These are phyloP conservation scores for Brienomyrus brachyistius DNA, from an alignment of 2,113 vertebrate species.

Conservation along the genomic window DNA sequence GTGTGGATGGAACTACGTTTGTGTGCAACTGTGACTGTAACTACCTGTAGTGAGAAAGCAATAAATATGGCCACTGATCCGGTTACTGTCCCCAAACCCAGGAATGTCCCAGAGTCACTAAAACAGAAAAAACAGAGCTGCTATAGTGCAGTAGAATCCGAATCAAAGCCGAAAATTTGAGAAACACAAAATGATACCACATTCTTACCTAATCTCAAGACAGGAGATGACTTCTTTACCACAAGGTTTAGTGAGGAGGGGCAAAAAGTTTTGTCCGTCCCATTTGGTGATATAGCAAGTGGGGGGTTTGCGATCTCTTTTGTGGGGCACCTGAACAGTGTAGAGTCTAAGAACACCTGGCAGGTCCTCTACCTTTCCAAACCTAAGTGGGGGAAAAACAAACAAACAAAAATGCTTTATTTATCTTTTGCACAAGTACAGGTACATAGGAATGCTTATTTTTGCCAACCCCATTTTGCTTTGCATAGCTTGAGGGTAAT, in stretches of 20 bases:
- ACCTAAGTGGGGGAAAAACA: slow-evolving; percentile 55
- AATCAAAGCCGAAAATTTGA: background rate
- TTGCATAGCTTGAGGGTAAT: background rate
- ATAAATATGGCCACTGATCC: slow-evolving; percentile 92
- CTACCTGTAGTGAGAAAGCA: slow-evolving; percentile 90
- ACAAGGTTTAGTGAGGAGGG: slow-evolving; percentile 78
- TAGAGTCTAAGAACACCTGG: slow-evolving; percentile 73
- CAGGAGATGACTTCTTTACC: slow-evolving; percentile 83
- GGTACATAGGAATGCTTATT: background rate
- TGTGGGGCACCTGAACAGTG: slow-evolving; percentile 91
- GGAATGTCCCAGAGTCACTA: slow-evolving; percentile 88
- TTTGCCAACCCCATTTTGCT: background rate
- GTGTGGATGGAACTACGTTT: background rate
- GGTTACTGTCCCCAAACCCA: slow-evolving; percentile 87
- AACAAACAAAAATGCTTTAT: background rate
- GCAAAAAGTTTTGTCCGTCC: slow-evolving; percentile 80
- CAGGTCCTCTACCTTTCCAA: slow-evolving; percentile 76
- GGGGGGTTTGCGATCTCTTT: slow-evolving; percentile 74
- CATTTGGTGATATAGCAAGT: slow-evolving; percentile 94
- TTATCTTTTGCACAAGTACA: background rate
- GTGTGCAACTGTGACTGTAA: background rate
- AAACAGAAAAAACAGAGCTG: slow-evolving; percentile 11
- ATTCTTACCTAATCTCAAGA: slow-evolving; percentile 73
- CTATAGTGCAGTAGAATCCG: background rate
- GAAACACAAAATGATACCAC: background rate